These are phyloP conservation scores for Trematomus loennbergii DNA, from an alignment of 2,113 vertebrate species.

Conservation along the genomic window DNA sequence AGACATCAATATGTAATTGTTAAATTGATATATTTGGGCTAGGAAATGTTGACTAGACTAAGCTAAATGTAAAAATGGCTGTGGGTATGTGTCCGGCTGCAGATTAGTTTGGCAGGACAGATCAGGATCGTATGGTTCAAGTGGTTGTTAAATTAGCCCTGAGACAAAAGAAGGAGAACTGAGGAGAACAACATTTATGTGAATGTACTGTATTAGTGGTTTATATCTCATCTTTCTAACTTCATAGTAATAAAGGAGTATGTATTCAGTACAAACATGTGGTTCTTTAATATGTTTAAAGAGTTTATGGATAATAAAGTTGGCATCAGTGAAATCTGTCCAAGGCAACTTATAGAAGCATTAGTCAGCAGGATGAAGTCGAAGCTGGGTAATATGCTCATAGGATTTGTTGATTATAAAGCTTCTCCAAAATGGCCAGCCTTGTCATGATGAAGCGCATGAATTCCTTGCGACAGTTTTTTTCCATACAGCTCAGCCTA, in stretches of 20 bases:
- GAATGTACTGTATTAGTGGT: neutral
- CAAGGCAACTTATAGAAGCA: neutral
- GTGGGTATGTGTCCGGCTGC: neutral
- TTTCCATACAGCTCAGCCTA: conserved; percentile 21
- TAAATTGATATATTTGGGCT: neutral
- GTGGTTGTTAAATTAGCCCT: neutral
- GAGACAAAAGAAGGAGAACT: neutral
- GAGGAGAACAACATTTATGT: neutral
- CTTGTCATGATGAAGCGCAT: neutral
- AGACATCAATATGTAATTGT: neutral
- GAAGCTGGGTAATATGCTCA: neutral
- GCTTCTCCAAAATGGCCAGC: neutral
- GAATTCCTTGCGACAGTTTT: conserved; percentile 13
- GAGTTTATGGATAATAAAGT: too few relatives aligned
- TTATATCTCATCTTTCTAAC: neutral
- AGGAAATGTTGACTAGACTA: neutral
- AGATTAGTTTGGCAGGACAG: too few relatives aligned
- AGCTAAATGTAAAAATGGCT: neutral
- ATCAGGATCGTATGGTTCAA: neutral
- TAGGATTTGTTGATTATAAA: neutral
- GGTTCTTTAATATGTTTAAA: neutral
- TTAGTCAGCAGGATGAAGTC: neutral
- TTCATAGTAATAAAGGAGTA: neutral
- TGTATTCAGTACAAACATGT: neutral
- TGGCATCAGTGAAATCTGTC: neutral